phyloP scores from a whole-genome alignment of 1,140 invertebrate species.

The Tetramorium alpestre region DNA sequence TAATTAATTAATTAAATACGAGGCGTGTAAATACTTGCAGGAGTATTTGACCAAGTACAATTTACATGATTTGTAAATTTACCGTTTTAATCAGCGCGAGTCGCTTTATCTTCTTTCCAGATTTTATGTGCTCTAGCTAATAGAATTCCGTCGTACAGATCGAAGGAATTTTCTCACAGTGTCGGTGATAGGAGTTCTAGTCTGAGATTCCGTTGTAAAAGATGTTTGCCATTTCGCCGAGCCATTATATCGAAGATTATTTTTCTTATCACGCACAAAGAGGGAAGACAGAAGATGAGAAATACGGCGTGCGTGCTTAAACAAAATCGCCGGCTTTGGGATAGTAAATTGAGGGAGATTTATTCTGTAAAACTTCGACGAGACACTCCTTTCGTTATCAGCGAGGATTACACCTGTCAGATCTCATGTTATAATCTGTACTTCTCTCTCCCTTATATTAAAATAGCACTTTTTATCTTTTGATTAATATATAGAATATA shows the following conservation, averaged over 20 bases:
- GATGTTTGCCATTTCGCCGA: conserved; percentile 17
- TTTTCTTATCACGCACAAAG: conserved; percentile 53
- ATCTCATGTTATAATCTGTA: not conserved
- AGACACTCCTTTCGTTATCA: not conserved
- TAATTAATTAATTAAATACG: conserved; percentile 48
- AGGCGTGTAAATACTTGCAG: not conserved
- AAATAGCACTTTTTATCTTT: not conserved
- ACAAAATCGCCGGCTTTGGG: conserved; percentile 56
- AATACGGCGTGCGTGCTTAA: conserved; percentile 60
- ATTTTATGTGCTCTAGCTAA: conserved; percentile 54
- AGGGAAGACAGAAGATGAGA: conserved; percentile 1
- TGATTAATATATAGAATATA: not conserved
- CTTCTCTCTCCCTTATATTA: not conserved
- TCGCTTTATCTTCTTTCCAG: not conserved
- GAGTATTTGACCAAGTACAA: conserved; percentile 4
- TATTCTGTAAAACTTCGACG: conserved; percentile 25
- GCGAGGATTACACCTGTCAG: not conserved
- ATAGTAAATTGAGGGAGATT: conserved; percentile 31
- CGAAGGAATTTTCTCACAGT: conserved; percentile 27
- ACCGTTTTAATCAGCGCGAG: conserved; percentile 4
- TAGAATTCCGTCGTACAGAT: conserved; percentile 31
- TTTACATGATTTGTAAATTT: conserved; percentile 49
- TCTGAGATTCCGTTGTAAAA: conserved; percentile 22
- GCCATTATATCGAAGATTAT: conserved; percentile 65
- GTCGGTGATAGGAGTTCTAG: not conserved